A percentile compares a stretch with the other conserved stretches of the same genome.
Conservation (phyloP, 2,113 vertebrate species). For the Xyrauchen texanus region DNA sequence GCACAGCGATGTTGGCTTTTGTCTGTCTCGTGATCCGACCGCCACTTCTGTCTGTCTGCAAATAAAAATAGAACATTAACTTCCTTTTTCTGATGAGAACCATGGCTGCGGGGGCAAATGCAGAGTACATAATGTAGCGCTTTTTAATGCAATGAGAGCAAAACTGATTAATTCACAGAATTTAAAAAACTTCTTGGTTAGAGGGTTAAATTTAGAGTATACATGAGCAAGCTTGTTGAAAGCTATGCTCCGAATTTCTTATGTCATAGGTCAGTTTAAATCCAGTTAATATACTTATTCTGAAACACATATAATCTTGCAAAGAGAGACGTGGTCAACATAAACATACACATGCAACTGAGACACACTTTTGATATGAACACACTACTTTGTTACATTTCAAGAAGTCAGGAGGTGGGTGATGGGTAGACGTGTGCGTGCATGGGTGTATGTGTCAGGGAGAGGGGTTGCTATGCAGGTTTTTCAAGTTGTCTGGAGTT, state of each 20-base stretch:
- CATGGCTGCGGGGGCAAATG: slow-evolving; percentile 52
- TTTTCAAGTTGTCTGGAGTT: slow-evolving; percentile 45
- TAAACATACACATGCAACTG: too few relatives aligned
- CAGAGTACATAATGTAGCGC: not conserved
- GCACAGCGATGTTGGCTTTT: slow-evolving; percentile 17
- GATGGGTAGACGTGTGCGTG: not conserved
- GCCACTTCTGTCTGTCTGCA: slow-evolving; percentile 35
- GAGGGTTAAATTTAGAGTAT: not conserved
- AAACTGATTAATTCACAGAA: not conserved
- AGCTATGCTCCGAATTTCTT: not conserved
- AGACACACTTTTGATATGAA: too few relatives aligned
- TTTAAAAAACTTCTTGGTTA: not conserved
- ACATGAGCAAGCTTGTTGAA: not conserved
- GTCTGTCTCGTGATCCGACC: slow-evolving; percentile 54
- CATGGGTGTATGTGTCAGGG: not conserved
- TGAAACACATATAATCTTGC: not conserved
- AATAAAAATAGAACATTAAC: slow-evolving; percentile 44
- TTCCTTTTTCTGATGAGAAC: slow-evolving; percentile 58
- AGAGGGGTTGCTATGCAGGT: slow-evolving; percentile 31
- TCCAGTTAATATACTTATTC: not conserved
- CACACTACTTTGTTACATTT: too few relatives aligned
- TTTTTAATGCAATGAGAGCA: not conserved
- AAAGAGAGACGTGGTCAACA: not conserved
- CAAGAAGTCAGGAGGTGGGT: too few relatives aligned
- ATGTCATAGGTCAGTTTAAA: not conserved